Evolutionary conservation across 2,888 invertebrate species (phyloP), one percentile per base, ranked within the genome.

Genomic region (Caenorhabditis plicata): DNA sequence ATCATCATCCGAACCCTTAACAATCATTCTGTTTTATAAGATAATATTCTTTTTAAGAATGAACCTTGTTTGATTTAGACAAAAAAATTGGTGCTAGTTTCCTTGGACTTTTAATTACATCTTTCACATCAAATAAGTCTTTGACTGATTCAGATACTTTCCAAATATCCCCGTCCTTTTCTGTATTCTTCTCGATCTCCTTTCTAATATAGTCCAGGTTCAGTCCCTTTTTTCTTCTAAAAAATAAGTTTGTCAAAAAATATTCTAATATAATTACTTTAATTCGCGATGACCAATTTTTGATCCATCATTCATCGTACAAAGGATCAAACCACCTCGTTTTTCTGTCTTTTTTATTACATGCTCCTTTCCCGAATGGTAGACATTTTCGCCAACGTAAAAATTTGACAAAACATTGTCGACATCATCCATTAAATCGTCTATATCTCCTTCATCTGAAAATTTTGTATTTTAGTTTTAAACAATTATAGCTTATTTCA

Each of bases 391-490:
- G 2, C 50, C 53, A 0, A 19, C 9, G 15, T 15, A 60, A 23
- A 41, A 60, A 4, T 43, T n/a, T n/a, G n/a, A n/a, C n/a, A n/a
- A n/a, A n/a, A n/a, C n/a, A n/a, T n/a, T n/a, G n/a, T n/a, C n/a
- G n/a, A n/a, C 38, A 35, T 60, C 50, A n/a, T 53, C 53, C 8
- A 60, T 29, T 5, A 54, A 17, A 22, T 60, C 60, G 29, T 60
- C 60, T 4, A 60, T 27, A 11, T 60, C 60, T 11, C 54, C 60
- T n/a, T n/a, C n/a, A n/a, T n/a, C n/a, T n/a, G n/a, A n/a, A n/a
- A n/a, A n/a, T n/a, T n/a, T n/a, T n/a, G n/a, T n/a, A n/a, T n/a
- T n/a, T n/a, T n/a, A n/a, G n/a, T n/a, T n/a, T n/a, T n/a, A n/a
- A n/a, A n/a, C n/a, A n/a, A n/a, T n/a, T n/a, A n/a, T n/a, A n/a